These are phyloP conservation scores for Neostethus bicornis DNA, from an alignment of 2,797 vertebrate species.

Conservation along the genomic window DNA sequence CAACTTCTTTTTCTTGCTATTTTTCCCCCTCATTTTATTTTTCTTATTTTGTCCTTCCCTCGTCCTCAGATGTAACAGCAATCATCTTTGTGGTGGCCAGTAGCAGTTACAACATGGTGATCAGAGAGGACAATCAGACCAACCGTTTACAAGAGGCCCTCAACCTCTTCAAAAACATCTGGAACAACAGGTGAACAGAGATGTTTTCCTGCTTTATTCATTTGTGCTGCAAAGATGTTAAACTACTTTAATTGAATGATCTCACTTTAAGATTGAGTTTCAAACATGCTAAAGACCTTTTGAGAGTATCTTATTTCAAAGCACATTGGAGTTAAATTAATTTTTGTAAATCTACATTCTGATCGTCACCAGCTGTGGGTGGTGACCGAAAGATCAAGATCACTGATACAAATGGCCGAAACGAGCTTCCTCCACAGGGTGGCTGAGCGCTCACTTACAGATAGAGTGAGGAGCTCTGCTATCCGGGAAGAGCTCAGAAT, in stretches of 20 bases:
- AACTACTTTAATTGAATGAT: neutral
- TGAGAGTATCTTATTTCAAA: neutral
- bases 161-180: constrained; percentile 99
- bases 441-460: no score
- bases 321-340: neutral
- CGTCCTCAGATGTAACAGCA: constrained; percentile 90
- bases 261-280: neutral
- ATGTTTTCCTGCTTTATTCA: neutral
- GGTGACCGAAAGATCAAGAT: no score
- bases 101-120: constrained; percentile 99
- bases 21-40: neutral
- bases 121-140: constrained; percentile 99
- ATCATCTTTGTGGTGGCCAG: constrained; percentile 99
- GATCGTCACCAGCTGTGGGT: no score
- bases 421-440: no score
- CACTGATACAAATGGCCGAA: no score
- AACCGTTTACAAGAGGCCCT: constrained; percentile 98
- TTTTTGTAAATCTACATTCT: no score
- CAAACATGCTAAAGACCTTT: neutral
- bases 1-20: neutral
- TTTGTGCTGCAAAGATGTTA: neutral
- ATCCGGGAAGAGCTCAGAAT: no score
- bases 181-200: constrained; percentile 93
- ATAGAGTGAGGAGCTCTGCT: no score
- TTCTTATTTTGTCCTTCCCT: constrained; percentile 9